Conservation (phyloP, 2,113 vertebrate species). For the Trochalopteron elliotii region DNA sequence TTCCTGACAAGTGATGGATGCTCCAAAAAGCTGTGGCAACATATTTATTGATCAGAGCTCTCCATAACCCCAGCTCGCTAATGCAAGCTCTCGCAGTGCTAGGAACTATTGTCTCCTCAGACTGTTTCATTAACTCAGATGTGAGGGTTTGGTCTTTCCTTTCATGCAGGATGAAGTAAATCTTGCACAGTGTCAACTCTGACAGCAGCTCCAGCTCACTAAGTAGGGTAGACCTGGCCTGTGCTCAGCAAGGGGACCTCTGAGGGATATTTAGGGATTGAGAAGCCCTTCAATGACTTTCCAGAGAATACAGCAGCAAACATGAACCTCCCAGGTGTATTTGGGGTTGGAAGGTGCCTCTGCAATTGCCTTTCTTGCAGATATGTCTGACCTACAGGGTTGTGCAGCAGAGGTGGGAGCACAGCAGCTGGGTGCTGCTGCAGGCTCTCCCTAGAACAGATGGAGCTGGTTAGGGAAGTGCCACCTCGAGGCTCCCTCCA, state of each 20-base stretch:
- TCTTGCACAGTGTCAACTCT: background rate
- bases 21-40: conserved; percentile 1
- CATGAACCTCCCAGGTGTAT: background rate
- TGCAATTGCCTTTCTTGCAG: background rate
- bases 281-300: background rate
- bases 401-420: background rate
- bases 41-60: conserved; percentile 65
- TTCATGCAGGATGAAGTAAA: conserved; percentile 32
- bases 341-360: background rate
- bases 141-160: conserved; percentile 46
- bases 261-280: background rate
- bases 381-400: fast-evolving
- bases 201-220: background rate
- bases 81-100: conserved; percentile 20
- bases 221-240: background rate
- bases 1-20: conserved; percentile 63
- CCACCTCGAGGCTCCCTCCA: background rate
- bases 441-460: background rate
- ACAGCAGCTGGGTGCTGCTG: background rate
- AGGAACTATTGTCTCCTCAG: conserved; percentile 59
- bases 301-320: background rate
- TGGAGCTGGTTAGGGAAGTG: background rate
- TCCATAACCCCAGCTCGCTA: conserved; percentile 47
- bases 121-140: conserved; percentile 62
- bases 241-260: background rate